Base-by-base conservation (phyloP, 2,797 vertebrate species). In the Moxostoma hubbsi region DNA sequence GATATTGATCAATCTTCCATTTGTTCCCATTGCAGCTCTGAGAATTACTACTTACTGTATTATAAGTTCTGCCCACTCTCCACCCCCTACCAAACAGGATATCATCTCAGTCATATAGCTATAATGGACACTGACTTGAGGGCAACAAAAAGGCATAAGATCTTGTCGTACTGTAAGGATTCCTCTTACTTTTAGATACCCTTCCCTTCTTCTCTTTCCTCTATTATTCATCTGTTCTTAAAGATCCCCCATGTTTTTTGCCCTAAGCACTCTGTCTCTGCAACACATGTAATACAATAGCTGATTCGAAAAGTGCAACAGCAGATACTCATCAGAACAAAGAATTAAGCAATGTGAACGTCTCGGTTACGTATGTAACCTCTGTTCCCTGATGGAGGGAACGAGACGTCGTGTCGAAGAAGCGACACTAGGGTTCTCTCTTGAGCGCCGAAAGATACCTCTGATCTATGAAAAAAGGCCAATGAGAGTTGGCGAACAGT, bases 151-250 rank as follows among this genome's bases (percentile, higher is more conserved):
- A 36, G 36, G 36, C 36, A 36, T 36, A 36, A 36, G 36, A 36
- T 36, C 36, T 36, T 5, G 4, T 36, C 3, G 3, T 36, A 36
- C 36, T 36, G 2, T 36, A 36, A 36, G 36, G 36, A 36, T 36
- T 80, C 54, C 74, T 84, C 80, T 84, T 69, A 83, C 80, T 87
- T 89, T 85, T 76, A 67, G 61, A 80, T 55, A 5, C 5, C 67
- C 66, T 79, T 85, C 74, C 3, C 36, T 36, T 36, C 36, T 75
- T 73, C 54, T 71, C 10, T 53, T 70, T 85, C 73, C 73, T 91
- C 61, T 85, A 87, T 90, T 89, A 91, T 89, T 90, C 85, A 91
- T 89, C 78, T 84, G 82, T 80, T 82, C 83, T 80, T 79, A 81
- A 81, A 81, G 80, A 78, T 15, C 67, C 73, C 36, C 66, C 63